A percentile compares a stretch with the other conserved stretches of the same genome.
phyloP scores from a whole-genome alignment of 2,888 invertebrate genomes.

The Campopleginae sp. region DNA sequence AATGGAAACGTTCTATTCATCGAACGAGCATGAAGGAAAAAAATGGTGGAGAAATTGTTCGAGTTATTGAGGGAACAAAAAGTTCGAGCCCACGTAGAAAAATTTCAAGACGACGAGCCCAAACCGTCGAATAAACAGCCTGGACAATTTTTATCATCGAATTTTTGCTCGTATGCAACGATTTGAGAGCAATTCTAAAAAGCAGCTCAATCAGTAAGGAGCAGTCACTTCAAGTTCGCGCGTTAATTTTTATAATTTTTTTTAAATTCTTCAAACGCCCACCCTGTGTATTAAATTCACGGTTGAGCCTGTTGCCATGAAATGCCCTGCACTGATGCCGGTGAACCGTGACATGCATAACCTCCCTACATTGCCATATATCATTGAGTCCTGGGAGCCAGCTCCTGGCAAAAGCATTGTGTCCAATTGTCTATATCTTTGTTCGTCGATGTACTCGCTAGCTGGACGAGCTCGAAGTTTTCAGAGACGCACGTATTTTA shows the following conservation, averaged over 20 bases:
- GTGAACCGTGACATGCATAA: slow-evolving; percentile 67
- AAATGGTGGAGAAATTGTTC: too few species aligned
- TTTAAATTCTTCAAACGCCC: neutral
- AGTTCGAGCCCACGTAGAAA: too few species aligned
- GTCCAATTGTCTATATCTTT: slow-evolving; percentile 45
- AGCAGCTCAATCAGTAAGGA: neutral
- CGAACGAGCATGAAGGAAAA: too few species aligned
- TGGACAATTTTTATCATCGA: too few species aligned
- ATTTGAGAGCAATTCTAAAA: neutral
- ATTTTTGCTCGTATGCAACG: too few species aligned
- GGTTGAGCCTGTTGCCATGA: slow-evolving; percentile 66
- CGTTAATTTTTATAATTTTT: slow-evolving; percentile 39
- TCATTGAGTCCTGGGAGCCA: slow-evolving; percentile 62
- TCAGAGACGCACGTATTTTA: slow-evolving; percentile 28
- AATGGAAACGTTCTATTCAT: too few species aligned
- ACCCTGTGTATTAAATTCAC: slow-evolving; percentile 41
- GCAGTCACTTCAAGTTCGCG: neutral
- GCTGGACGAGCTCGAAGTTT: slow-evolving; percentile 18
- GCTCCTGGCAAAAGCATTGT: slow-evolving; percentile 40
- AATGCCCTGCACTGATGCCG: slow-evolving; percentile 49
- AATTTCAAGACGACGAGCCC: too few species aligned
- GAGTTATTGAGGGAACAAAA: too few species aligned
- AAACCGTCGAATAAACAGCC: too few species aligned
- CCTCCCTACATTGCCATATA: slow-evolving; percentile 70
- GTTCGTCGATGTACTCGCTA: slow-evolving; percentile 50